Percentiles rank a stretch among this genome's conserved stretches.
Conservation (phyloP, 2,797 vertebrate species). For the Liasis olivaceus region DNA sequence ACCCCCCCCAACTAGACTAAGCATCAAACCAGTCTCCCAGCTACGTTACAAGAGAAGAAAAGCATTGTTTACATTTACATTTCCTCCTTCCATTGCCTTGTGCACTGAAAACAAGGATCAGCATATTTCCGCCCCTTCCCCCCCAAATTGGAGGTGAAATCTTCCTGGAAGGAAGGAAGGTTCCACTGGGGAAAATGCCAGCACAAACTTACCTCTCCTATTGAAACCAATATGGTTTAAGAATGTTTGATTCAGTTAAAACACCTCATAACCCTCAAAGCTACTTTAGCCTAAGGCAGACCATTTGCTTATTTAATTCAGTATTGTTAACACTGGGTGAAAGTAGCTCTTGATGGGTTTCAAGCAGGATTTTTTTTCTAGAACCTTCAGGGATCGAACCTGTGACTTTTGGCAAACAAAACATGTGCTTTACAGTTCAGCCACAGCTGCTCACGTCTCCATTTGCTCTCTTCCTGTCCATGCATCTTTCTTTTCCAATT, state of each 20-base stretch:
- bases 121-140: not conserved
- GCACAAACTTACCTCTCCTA: not conserved
- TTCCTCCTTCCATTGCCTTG: not conserved
- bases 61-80: not conserved
- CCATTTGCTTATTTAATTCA: not conserved
- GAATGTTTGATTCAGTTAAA: not conserved
- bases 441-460: not conserved
- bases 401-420: not conserved
- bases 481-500: not conserved
- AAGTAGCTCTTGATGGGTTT: not conserved
- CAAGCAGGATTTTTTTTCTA: not conserved
- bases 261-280: not conserved
- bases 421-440: not conserved
- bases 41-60: not conserved
- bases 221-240: not conserved
- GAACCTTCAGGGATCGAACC: not conserved
- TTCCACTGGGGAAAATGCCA: not conserved
- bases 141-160: not conserved
- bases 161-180: not conserved
- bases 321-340: not conserved
- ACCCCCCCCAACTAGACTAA: not conserved
- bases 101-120: not conserved
- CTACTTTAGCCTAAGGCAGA: not conserved
- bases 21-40: not conserved
- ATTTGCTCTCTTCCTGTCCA: not conserved